phyloP scores from a whole-genome alignment of 2,888 invertebrate species.

The Branchinecta sandiegonensis region DNA sequence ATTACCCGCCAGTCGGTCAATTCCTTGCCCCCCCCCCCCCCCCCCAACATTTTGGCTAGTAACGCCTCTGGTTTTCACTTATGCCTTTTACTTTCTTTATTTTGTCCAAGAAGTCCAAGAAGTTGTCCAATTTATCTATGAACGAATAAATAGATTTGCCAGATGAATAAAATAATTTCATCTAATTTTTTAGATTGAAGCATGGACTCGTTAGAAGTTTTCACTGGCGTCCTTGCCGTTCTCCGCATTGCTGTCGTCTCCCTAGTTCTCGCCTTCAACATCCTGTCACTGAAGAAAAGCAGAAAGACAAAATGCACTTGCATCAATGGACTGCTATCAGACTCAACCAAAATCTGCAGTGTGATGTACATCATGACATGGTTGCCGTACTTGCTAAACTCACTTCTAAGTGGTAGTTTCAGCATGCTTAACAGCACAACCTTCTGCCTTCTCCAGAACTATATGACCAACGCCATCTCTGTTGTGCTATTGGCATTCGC shows the following conservation, averaged over 20 bases:
- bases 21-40: too few species aligned
- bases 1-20: too few species aligned
- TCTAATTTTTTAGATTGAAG: neutral
- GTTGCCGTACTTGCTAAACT: constrained; percentile 25
- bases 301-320: constrained; percentile 21
- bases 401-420: constrained; percentile 24
- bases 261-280: constrained; percentile 21
- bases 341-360: constrained; percentile 23
- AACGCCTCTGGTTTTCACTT: too few species aligned
- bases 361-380: constrained; percentile 25
- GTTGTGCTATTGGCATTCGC: constrained; percentile 24
- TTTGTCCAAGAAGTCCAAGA: too few species aligned
- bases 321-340: constrained; percentile 20
- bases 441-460: constrained; percentile 26
- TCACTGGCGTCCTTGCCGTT: constrained; percentile 20
- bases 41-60: too few species aligned
- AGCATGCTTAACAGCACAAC: constrained; percentile 23
- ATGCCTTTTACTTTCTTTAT: too few species aligned
- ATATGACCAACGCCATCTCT: constrained; percentile 25
- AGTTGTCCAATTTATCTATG: too few species aligned
- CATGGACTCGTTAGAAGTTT: constrained; percentile 12
- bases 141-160: too few species aligned
- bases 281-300: constrained; percentile 16
- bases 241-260: constrained; percentile 21
- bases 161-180: too few species aligned